Evolutionary conservation across 2,888 invertebrate species (phyloP), one percentile per base, ranked within the genome.

Genomic region (Fragum whitleyi): DNA sequence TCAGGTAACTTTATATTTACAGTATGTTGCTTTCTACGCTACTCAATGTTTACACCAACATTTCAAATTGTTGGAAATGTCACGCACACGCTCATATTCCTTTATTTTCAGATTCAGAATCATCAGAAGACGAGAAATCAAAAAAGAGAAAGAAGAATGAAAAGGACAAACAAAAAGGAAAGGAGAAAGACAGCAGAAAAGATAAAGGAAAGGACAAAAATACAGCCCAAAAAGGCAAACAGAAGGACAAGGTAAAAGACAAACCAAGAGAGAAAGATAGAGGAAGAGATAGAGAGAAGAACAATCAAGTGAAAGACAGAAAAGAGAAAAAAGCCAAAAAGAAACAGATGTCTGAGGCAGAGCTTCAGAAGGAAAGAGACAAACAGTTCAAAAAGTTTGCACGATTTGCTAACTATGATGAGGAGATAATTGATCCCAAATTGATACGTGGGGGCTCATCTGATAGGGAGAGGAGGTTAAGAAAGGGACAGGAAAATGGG

Each of bases 71-170:
- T n/a, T n/a, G n/a, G n/a, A n/a, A n/a, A n/a, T n/a, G n/a, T n/a
- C n/a, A n/a, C n/a, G n/a, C n/a, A n/a, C n/a, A n/a, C n/a, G n/a
- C n/a, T n/a, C n/a, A n/a, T n/a, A n/a, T n/a, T n/a, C n/a, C n/a
- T 19, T 55, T 19, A 14, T 1, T 70, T 55, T 32, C 16, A 70
- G 70, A 70, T 55, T 79, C 83, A 28, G 81, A 84, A 57, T 87
- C 85, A 6, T 81, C 87, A 74, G 90, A 88, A 70, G 88, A 85
- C 53, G 80, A 84, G n/a, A 78, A 79, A 51, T 85, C 79, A 68
- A 85, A 83, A 55, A 81, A 74, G 67, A 82, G 69, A 69, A 79
- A 74, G 47, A 72, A 61, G 80, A 79, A 26, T 69, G 57, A 2
- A n/a, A 67, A 67, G 61, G 51, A 70, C 29, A 71, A 74, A 74